Base-by-base conservation (phyloP, 2,888 invertebrate genomes). In the Oligia fasciuncula region DNA sequence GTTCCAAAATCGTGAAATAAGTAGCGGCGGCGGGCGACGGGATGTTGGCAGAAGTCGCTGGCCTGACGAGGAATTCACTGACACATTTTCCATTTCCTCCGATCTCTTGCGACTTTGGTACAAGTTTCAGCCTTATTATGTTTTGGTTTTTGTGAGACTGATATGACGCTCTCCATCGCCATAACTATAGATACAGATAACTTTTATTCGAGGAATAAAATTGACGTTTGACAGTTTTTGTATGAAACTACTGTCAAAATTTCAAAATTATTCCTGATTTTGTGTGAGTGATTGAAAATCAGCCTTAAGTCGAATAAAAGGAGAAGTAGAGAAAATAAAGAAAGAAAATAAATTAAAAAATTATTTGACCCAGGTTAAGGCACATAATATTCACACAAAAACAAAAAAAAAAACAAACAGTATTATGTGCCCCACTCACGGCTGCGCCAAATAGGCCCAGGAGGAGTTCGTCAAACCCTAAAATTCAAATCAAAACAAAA, bases 41-140 rank as follows among this genome's bases (percentile, higher is more conserved):
- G 19, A 40, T 73, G 83, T 51, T 71, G 75, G 70, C 77, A 62
- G 72, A 72, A 76, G 77, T 72, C 75, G 43, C 69, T 70, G 62
- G 49, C 65, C 77, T 84, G 67, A 85, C 87, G 87, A 80, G 77
- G 75, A 85, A 84, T 86, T 83, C 87, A 85, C 67, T 77, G 87
- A 86, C 74, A 84, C 74, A 80, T 80, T 84, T 87, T 84, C 74
- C 69, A 80, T 85, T 86, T 84, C 54, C 78, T 80, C 72, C 77
- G 76, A 86, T 76, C 80, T 80, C 70, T 78, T 76, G 69, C 40
- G 68, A 67, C 72, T 62, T 76, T 17, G n/a, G n/a, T 72, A 70
- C 29, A 23, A 63, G 72, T 70, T 54, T 35, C 14, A 60, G n/a
- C 51, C 29, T 46, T 63, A 70, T 29, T 65, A 19, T 49, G 17